Evolutionary conservation across 2,888 invertebrate genomes (phyloP).

Genomic region (Apamea sordens): DNA sequence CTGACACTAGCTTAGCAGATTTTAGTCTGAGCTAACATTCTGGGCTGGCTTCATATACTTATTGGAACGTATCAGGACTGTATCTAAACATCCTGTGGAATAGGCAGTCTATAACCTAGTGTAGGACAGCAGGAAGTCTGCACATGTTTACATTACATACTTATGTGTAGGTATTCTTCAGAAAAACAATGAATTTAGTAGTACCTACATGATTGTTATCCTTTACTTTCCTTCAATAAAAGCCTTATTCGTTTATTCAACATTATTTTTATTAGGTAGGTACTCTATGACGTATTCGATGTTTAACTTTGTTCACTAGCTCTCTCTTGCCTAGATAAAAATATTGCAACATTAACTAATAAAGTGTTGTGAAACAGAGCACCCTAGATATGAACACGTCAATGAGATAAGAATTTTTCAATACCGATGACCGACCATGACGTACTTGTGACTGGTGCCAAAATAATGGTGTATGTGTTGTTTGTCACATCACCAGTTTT

Average conservation of each 20-base stretch:
- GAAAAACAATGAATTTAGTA: neutral
- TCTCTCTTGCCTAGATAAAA: slow-evolving; percentile 4
- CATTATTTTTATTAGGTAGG: neutral
- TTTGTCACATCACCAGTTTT: slow-evolving; percentile 59
- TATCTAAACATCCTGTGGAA: neutral
- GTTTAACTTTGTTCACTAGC: slow-evolving; percentile 2
- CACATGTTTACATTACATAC: neutral
- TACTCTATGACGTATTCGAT: neutral
- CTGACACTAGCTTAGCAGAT: neutral
- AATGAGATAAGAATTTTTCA: slow-evolving; percentile 64
- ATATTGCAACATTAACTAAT: slow-evolving; percentile 9
- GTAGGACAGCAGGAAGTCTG: neutral
- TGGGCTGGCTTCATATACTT: neutral
- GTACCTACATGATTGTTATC: neutral
- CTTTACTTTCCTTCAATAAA: neutral
- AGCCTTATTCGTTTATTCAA: neutral
- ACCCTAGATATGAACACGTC: slow-evolving; percentile 38
- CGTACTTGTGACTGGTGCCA: slow-evolving; percentile 60
- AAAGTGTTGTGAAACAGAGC: slow-evolving; percentile 31
- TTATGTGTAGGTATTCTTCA: neutral
- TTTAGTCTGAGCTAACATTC: neutral
- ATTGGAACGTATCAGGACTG: neutral
- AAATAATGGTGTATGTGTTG: slow-evolving; percentile 52
- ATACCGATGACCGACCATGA: slow-evolving; percentile 69
- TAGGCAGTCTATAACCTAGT: neutral